These are phyloP conservation scores for Drosophila leontia DNA, from an alignment of 1,140 invertebrate species.

Conservation along the genomic window DNA sequence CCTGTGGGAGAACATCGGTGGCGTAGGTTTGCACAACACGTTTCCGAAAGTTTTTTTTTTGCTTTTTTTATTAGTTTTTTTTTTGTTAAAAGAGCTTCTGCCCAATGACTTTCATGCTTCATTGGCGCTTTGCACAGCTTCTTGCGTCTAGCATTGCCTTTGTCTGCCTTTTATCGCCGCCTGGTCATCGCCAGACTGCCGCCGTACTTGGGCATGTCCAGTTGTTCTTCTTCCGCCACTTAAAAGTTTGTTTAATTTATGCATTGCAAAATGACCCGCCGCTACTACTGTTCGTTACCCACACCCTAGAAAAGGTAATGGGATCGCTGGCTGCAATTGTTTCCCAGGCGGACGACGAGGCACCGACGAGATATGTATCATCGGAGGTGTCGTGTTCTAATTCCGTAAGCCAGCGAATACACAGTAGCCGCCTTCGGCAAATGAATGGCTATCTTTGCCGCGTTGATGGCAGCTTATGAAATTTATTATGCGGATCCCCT, in stretches of 20 bases:
- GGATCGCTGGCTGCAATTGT: slow-evolving; percentile 37
- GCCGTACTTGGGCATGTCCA: slow-evolving; percentile 69
- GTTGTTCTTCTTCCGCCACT: slow-evolving; percentile 55
- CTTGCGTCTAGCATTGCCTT: slow-evolving; percentile 15
- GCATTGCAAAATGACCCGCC: slow-evolving; percentile 58
- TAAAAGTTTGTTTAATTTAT: slow-evolving; percentile 67
- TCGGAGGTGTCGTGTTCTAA: slow-evolving; percentile 31
- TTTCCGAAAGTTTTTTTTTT: slow-evolving; percentile 26
- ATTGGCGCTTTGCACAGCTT: slow-evolving; percentile 54
- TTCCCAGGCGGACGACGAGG: slow-evolving; percentile 28
- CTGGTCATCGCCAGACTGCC: slow-evolving; percentile 63
- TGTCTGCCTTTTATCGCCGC: slow-evolving; percentile 54
- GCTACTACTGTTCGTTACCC: slow-evolving; percentile 10
- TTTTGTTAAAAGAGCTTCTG: slow-evolving; percentile 42
- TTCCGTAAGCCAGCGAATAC: slow-evolving; percentile 3
- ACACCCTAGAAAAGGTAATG: slow-evolving; percentile 35
- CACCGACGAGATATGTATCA: slow-evolving; percentile 11
- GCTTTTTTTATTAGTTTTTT: neutral
- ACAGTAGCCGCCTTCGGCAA: slow-evolving; percentile 32
- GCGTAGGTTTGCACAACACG: slow-evolving; percentile 34
- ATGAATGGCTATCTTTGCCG: slow-evolving; percentile 16
- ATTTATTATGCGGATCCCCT: slow-evolving; percentile 29
- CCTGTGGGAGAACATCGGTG: slow-evolving; percentile 50
- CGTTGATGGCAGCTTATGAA: slow-evolving; percentile 42
- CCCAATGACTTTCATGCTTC: slow-evolving; percentile 71